Evolutionary conservation across 2,797 vertebrate genomes (phyloP), one percentile per base, ranked within the genome.

Genomic region (Eptatretus atami): DNA sequence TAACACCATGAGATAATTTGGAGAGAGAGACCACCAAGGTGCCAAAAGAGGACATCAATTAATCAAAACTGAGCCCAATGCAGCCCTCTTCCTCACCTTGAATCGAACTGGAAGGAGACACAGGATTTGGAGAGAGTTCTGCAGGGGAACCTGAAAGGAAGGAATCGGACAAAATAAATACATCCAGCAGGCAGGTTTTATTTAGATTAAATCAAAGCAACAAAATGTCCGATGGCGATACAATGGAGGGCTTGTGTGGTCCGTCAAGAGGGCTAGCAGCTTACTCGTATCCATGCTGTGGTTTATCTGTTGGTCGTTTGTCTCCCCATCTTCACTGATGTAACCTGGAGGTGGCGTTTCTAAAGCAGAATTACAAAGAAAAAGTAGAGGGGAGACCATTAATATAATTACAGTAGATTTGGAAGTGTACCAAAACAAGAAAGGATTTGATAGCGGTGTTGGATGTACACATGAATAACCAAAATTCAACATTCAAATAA

Each of bases 251-350:
- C 31, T 5, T 44, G 31, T 44, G 31, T 44, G 31, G 31, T 44
- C 31, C 4, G 6, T 44, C 31, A 44, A 44, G 31, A 44, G 31
- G 31, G 4, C 31, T 44, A 44, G 31, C 4, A 52, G 2, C 65
- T 66, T 82, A 90, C 86, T 84, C 81, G 84, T 88, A 74, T 94
- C 86, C 86, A 95, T 92, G 80, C 86, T 95, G 81, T 94, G 90
- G 81, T 88, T 94, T 79, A 95, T 75, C 74, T 87, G 86, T 68
- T 88, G 90, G 73, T 96, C 88, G 63, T 78, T 96, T 19, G 85
- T 88, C 73, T 95, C 90, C 69, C 88, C 90, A 84, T 96, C 88
- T 78, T 96, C 90, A 78, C 90, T 96, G 73, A 96, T 96, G 69
- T 95, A 95, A 15, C 90, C 87, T 8, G 90, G 88, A 4, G 90